Base-by-base conservation (phyloP, 1,140 invertebrate species). In the Phthorimaea operculella region DNA sequence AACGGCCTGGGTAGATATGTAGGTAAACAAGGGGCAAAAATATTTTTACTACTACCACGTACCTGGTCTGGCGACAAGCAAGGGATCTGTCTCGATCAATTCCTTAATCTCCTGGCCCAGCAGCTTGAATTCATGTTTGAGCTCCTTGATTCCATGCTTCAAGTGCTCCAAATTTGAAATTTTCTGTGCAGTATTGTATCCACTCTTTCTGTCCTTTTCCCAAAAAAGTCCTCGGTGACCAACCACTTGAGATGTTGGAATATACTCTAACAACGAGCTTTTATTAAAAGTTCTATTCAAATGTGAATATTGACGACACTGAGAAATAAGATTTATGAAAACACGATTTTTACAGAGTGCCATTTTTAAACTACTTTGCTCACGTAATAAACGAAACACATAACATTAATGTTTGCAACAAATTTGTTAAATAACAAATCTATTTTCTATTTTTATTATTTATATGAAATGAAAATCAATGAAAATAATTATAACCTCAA, bases 71-170 rank as follows among this genome's bases (percentile, higher is more conserved):
- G 85, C 88, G 50, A 87, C 61, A 4, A 89, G 44, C 15, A 89
- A 66, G 0, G 91, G 91, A 84, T 94, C 90, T 33, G 69, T 73
- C 63, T 86, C 77, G 5, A 91, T 75, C 48, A 80, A 74, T 51
- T 94, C 91, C 62, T 89, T 90, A 0, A 91, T 64, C 88, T 96
- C 94, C 59, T 92, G 70, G 36, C 79, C 85, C 77, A 90, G 92
- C 28, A 93, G 53, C 54, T 87, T 86, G 0, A 92, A 85, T 85
- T 96, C 93, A 14, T 86, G 51, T 68, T 90, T 89, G 0, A 95
- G 63, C 60, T 90, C 87, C 54, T 88, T 88, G 0, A 91, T 78
- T 4, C 92, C 93, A 55, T 86, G 64, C 52, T 90, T 87, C 51
- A 88, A 66, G 42, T 87, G 76, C 54, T 90, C 75, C 21, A 82